Percentiles rank a stretch among this genome's conserved stretches.
These are phyloP conservation scores for Machaerirhynchus nigripectus DNA, from an alignment of 2,113 vertebrate genomes.

Conservation along the genomic window DNA sequence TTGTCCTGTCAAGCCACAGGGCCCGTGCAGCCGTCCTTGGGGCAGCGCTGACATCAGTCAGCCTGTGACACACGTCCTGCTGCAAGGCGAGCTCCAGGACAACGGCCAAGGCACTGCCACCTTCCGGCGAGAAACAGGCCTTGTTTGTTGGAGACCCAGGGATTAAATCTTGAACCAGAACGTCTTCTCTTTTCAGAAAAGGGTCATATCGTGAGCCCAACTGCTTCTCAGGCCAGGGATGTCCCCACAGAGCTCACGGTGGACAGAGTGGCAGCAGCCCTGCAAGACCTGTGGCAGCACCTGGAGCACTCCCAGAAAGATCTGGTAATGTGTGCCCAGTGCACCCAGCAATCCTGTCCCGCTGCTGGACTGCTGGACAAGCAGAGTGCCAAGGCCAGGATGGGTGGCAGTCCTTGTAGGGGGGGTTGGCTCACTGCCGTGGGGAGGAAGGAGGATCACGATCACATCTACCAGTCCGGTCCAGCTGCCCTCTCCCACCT, in stretches of 20 bases:
- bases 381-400: neutral
- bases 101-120: neutral
- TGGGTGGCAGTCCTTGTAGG: neutral
- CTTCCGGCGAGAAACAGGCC: neutral
- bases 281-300: constrained; percentile 55
- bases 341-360: neutral
- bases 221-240: neutral
- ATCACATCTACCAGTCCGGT: neutral
- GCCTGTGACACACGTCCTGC: neutral
- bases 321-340: constrained; percentile 35
- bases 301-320: constrained; percentile 54
- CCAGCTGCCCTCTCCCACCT: neutral
- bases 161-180: neutral
- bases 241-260: constrained; percentile 37
- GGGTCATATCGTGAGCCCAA: neutral
- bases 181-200: constrained; percentile 63
- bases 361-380: neutral
- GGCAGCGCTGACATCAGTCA: neutral
- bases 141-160: neutral
- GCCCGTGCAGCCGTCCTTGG: rapidly evolving
- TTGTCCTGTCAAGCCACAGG: neutral
- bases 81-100: neutral
- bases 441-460: neutral
- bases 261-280: constrained; percentile 56
- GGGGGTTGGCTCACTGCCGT: neutral